Evolutionary conservation across 2,113 vertebrate genomes (phyloP).

Genomic region (Numida meleagris): DNA sequence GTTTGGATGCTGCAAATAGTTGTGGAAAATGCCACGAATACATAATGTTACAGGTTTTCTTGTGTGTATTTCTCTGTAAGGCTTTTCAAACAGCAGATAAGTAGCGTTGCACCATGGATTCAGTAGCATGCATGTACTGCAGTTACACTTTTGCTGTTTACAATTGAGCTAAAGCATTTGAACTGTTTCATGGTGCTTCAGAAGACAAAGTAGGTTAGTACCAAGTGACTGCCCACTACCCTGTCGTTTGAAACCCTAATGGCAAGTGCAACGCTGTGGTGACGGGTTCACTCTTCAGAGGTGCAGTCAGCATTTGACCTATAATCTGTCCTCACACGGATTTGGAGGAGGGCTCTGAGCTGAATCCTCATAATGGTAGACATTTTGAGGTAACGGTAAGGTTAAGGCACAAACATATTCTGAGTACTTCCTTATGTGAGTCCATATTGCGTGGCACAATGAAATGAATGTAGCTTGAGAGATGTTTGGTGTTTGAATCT

Average conservation of each 20-base stretch:
- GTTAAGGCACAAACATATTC: background rate
- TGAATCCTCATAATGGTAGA: background rate
- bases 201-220: background rate
- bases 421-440: rapidly evolving
- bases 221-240: background rate
- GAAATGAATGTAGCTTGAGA: rapidly evolving
- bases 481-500: background rate
- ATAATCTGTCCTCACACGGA: rapidly evolving
- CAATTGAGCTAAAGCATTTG: rapidly evolving
- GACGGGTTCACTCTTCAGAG: background rate
- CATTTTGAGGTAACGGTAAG: background rate
- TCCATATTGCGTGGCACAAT: rapidly evolving
- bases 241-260: background rate
- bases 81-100: too few relatives aligned
- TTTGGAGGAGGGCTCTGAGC: background rate
- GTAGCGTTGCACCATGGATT: background rate
- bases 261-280: background rate
- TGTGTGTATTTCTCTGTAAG: background rate
- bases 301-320: background rate
- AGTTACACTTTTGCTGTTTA: background rate
- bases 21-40: background rate
- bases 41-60: background rate
- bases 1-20: background rate
- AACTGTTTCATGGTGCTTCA: background rate
- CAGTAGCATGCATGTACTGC: rapidly evolving